Base-by-base conservation (phyloP, 1,140 invertebrate genomes). In the Caenorhabditis briggsae region DNA sequence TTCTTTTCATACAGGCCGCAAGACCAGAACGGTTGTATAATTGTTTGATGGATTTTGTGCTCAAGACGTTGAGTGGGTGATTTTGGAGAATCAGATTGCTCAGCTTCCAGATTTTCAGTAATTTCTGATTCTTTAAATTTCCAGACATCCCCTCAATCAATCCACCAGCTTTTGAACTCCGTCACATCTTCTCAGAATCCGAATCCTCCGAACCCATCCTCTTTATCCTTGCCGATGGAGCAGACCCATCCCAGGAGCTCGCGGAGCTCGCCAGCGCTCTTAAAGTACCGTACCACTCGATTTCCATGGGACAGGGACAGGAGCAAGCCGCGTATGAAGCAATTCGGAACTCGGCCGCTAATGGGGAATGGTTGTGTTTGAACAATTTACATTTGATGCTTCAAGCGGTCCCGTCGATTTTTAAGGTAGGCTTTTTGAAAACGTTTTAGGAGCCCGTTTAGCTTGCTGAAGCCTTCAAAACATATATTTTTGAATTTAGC, bases 371-470 rank as follows among this genome's bases (percentile, higher is more conserved):
- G 96, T 90, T 96, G 5, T 95, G 95, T 65, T 92, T 97, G 48
- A 97, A 96, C 92, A 98, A 98, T 93, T 93, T 97, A 0, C 97
- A 98, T 92, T 93, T 98, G 16, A 95, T 96, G 16, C 95, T 95
- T 0, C 94, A 94, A 48, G 97, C 96, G 95, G 92, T 97, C 2
- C 94, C 95, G 2, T 92, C 94, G 23, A 92, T 97, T 53, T 95
- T 96, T 86, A 95, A 96, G 91, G 93, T 93, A 41, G 5, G 48
- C 20, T 46, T 61, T 70, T 48, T 58, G n/a, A n/a, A n/a, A n/a
- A n/a, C n/a, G n/a, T n/a, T n/a, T n/a, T n/a, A n/a, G n/a, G n/a
- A n/a, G n/a, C n/a, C n/a, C n/a, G n/a, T n/a, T n/a, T n/a, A n/a
- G n/a, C n/a, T n/a, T n/a, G n/a, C n/a, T n/a, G n/a, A n/a, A n/a